Base-by-base conservation (phyloP, 2,888 invertebrate genomes). In the Metallyticus violacea region DNA sequence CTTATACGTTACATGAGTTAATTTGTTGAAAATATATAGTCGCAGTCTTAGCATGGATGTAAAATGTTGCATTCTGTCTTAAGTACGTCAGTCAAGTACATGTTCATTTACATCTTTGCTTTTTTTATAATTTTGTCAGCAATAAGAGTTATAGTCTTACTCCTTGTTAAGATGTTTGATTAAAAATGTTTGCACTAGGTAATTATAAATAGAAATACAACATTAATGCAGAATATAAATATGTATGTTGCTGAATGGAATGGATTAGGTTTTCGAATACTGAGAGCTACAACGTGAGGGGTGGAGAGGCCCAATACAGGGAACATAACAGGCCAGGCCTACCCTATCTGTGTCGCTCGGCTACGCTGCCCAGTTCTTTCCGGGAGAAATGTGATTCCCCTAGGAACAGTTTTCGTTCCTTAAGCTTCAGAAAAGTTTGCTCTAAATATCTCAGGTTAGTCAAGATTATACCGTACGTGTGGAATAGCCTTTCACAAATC, bases 371-470 rank as follows among this genome's bases (percentile, higher is more conserved):
- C 15, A 25, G 26, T 40, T 82, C 81, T 26, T 62, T 82, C 40
- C n/a, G 25, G 40, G 40, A 62, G 15, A 26, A 82, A 82, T 26
- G 40, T 40, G 81, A 82, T 28, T 62, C 76, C 40, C 40, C 15
- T 25, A 82, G 26, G 81, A 77, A 9, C 25, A 26, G 29, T 15
- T 77, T 78, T 28, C 81, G 78, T 77, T 82, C 62, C n/a, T 40
- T 40, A 28, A 83, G 86, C 77, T 86, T 82, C 81, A 81, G 79
- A 82, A 86, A 86, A 83, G 76, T 86, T 26, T 79, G 81, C 22
- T 82, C 62, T 26, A 86, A 86, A 25, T 40, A 82, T 25, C 26
- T 86, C 82, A 86, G 86, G 86, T 86, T 82, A 86, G 86, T 86
- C 25, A 3, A 29, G 28, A 27, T 81, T 85, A 26, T 81, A 30